These are phyloP conservation scores for Rhadina sibilatrix DNA, from an alignment of 2,113 vertebrate species.

Conservation along the genomic window DNA sequence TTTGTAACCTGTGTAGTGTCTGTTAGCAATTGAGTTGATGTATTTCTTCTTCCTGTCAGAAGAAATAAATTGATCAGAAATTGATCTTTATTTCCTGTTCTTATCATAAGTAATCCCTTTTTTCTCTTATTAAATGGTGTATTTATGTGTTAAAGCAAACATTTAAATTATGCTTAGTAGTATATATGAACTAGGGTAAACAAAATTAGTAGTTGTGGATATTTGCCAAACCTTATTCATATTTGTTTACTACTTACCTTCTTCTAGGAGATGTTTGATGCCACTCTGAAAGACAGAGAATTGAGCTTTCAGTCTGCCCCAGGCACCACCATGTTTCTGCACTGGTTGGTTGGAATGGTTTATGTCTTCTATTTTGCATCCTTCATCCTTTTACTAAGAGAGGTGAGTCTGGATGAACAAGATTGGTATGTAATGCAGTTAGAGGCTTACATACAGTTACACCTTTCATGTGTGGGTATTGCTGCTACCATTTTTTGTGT, in stretches of 20 bases:
- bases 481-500: not conserved
- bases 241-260: not conserved
- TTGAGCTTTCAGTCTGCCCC: conserved; percentile 93
- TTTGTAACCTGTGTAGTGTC: not conserved
- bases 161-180: not conserved
- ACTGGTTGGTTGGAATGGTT: conserved; percentile 97
- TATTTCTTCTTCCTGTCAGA: not conserved
- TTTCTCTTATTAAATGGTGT: not conserved
- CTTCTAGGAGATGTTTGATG: conserved; percentile 95
- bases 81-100: not conserved
- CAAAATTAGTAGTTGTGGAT: not conserved
- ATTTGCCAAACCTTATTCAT: not conserved
- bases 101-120: not conserved
- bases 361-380: conserved; percentile 98
- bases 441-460: not conserved
- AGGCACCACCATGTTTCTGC: conserved; percentile 96
- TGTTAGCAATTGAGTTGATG: not conserved
- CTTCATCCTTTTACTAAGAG: conserved; percentile 94
- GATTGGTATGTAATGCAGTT: not conserved
- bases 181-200: not conserved
- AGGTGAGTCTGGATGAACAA: conserved; percentile 72
- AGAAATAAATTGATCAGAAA: not conserved
- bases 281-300: conserved; percentile 90
- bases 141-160: not conserved
- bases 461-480: not conserved